These are phyloP conservation scores for Calameuta filiformis DNA, from an alignment of 2,888 invertebrate species.

Conservation along the genomic window DNA sequence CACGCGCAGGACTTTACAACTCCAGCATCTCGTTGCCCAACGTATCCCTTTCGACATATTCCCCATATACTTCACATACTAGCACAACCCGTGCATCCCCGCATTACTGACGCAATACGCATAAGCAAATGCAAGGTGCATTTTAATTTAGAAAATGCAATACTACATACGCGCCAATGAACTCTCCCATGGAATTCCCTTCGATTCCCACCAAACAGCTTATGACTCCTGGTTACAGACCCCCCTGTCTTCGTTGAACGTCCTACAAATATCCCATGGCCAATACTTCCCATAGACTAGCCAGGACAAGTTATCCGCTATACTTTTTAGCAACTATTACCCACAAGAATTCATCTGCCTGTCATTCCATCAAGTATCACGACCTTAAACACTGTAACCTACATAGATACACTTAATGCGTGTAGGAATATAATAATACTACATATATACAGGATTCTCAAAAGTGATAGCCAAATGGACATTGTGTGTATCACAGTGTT, in stretches of 20 bases:
- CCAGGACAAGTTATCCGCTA: background rate
- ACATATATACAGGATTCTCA: background rate
- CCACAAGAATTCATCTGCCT: background rate
- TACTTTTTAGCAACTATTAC: background rate
- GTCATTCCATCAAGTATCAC: too few species aligned
- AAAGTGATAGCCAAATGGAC: background rate
- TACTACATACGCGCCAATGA: background rate
- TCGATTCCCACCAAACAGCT: background rate
- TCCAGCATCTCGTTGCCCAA: slow-evolving; percentile 58
- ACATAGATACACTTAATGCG: background rate
- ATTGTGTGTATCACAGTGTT: background rate
- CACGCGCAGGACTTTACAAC: slow-evolving; percentile 65
- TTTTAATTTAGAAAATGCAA: background rate
- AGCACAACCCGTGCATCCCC: background rate
- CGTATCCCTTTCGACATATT: slow-evolving; percentile 30
- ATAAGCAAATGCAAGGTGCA: background rate
- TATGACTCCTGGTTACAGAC: background rate
- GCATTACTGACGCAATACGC: background rate
- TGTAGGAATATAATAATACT: background rate
- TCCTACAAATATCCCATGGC: background rate
- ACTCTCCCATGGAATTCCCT: background rate
- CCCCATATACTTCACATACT: slow-evolving; percentile 2
- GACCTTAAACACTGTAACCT: too few species aligned
- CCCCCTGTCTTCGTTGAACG: background rate
- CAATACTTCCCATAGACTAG: background rate